Evolutionary conservation across 2,797 vertebrate species (phyloP), one percentile per base, ranked within the genome.

Genomic region (Enteromius unitaeniatus): DNA sequence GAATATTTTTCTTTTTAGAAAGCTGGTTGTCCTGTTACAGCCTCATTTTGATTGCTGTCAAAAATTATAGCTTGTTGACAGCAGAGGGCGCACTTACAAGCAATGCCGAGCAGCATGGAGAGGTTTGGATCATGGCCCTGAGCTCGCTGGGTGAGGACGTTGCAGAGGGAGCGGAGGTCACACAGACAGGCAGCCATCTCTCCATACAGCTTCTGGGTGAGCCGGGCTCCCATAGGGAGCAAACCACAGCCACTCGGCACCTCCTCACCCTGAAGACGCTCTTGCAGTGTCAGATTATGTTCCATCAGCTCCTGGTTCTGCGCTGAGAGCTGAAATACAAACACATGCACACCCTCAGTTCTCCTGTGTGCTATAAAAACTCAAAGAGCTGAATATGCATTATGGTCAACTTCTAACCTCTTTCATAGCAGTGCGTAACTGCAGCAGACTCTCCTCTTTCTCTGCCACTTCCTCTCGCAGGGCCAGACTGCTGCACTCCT

Each of bases 251-350:
- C 82, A 79, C 83, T 79, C 76, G 81, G 90, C 79, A 87, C 88
- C 73, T 90, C 93, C 0, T 87, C 86, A 80, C 96, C 95, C 3
- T 91, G 94, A 83, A 98, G 92, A 14, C 91, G 94, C 89, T 99
- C 98, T 91, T 98, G 96, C 70, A 99, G 94, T 0, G 95, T 98
- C 90, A 99, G 91, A 88, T 97, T 98, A 93, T 96, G 96, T 93
- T 99, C 98, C 78, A 99, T 96, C 89, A 99, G 94, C 3, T 99
- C 97, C 93, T 99, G 98, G 92, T 99, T 99, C 93, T 99, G 98
- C 40, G 88, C 89, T 0, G 98, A 98, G 83, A 99, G 94, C 98
- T 99, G 90, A 84, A 87, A 84, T 17, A 75, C 45, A 84, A 65
- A 84, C 81, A 77, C 40, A 82, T 5, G 79, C 67, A 78, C 53